Percentiles rank a stretch among this genome's conserved stretches.
phyloP scores from a whole-genome alignment of 2,888 invertebrate genomes.

The Alitta virens region DNA sequence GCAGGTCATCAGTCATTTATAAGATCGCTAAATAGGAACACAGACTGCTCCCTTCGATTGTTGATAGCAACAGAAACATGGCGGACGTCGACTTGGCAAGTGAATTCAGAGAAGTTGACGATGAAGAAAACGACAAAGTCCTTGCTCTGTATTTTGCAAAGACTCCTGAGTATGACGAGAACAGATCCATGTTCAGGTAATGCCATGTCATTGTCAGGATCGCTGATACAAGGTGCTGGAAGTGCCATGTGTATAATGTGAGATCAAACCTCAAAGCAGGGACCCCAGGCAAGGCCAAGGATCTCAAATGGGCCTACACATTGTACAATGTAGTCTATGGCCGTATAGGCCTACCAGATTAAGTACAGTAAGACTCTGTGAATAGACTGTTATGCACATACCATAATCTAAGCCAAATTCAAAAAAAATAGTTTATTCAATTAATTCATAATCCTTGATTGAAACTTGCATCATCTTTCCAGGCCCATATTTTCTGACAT shows the following conservation, averaged over 20 bases:
- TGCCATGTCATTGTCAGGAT: neutral
- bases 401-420: too few relatives aligned
- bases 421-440: too few relatives aligned
- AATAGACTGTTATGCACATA: too few relatives aligned
- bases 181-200: neutral
- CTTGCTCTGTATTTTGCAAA: neutral
- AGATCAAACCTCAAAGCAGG: neutral
- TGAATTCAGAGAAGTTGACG: neutral
- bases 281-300: neutral
- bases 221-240: too few relatives aligned
- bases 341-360: too few relatives aligned
- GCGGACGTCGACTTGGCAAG: slow-evolving; percentile 8
- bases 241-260: too few relatives aligned
- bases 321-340: too few relatives aligned
- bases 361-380: too few relatives aligned
- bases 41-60: slow-evolving; percentile 6
- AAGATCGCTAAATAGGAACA: too few relatives aligned
- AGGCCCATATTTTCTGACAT: slow-evolving; percentile 51
- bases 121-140: neutral
- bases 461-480: neutral
- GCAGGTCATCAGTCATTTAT: too few relatives aligned
- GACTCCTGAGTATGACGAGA: neutral
- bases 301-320: too few relatives aligned
- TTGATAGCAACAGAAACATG: slow-evolving; percentile 25
- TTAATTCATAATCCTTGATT: neutral